These are phyloP conservation scores for Caenorhabditis sp. DNA, from an alignment of 2,888 invertebrate species.

Conservation along the genomic window DNA sequence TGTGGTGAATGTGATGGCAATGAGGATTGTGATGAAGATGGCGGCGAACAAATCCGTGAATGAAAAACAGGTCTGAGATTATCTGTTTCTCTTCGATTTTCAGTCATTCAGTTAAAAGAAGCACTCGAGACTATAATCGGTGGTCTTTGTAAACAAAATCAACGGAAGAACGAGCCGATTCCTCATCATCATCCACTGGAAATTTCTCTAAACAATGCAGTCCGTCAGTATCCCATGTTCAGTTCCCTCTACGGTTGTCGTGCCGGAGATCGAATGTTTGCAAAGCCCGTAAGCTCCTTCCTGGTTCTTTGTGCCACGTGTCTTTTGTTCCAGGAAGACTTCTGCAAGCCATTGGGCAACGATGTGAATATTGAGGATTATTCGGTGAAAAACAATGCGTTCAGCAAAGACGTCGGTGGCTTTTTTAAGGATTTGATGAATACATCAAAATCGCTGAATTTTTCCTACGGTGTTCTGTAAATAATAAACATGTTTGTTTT, in stretches of 20 bases:
- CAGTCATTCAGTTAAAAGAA: slow-evolving; percentile 32
- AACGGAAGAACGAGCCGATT: slow-evolving; percentile 30
- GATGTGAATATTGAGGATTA: slow-evolving; percentile 24
- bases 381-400: slow-evolving; percentile 12
- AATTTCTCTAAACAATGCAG: slow-evolving; percentile 43
- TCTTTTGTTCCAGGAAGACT: slow-evolving; percentile 25
- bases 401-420: slow-evolving; percentile 25
- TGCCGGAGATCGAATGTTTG: slow-evolving; percentile 41
- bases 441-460: slow-evolving; percentile 29
- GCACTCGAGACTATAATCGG: slow-evolving; percentile 43
- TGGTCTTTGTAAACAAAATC: slow-evolving; percentile 39
- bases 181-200: slow-evolving; percentile 48
- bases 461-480: slow-evolving; percentile 31
- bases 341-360: slow-evolving; percentile 37
- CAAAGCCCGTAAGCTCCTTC: slow-evolving; percentile 23
- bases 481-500: slow-evolving; percentile 3
- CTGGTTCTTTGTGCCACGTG: too few species aligned
- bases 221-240: slow-evolving; percentile 47
- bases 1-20: slow-evolving; percentile 44
- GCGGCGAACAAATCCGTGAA: slow-evolving; percentile 22
- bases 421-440: slow-evolving; percentile 46
- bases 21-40: slow-evolving; percentile 43
- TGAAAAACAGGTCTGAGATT: slow-evolving; percentile 27
- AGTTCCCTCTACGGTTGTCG: slow-evolving; percentile 35
- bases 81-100: neutral